These are phyloP conservation scores for Euplagia quadripunctaria DNA, from an alignment of 2,888 invertebrate genomes.

Conservation along the genomic window DNA sequence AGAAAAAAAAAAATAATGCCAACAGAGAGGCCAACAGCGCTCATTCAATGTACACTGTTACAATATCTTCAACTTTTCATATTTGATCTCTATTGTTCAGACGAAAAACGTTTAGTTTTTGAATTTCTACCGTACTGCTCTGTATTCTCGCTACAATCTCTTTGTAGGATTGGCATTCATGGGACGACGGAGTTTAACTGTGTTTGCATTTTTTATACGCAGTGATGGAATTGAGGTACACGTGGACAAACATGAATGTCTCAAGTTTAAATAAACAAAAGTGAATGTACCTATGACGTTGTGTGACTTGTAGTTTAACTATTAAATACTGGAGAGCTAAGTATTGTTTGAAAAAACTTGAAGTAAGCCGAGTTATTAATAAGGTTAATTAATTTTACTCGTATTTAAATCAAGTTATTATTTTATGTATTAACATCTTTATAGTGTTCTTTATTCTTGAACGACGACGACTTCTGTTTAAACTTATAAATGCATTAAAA, in stretches of 20 bases:
- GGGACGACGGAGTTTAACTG: slow-evolving; percentile 37
- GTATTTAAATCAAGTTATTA: no score
- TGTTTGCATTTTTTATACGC: slow-evolving; percentile 38
- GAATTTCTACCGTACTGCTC: slow-evolving; percentile 57
- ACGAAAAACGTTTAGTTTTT: slow-evolving; percentile 62
- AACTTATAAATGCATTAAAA: no score
- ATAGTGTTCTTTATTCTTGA: no score
- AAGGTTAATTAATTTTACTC: background rate
- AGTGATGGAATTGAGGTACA: slow-evolving; percentile 24
- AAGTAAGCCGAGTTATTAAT: background rate
- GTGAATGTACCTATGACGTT: background rate
- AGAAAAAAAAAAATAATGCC: slow-evolving; percentile 16
- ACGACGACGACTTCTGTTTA: no score
- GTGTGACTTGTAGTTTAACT: background rate
- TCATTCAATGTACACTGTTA: slow-evolving; percentile 45
- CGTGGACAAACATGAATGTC: slow-evolving; percentile 3
- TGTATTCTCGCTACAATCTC: slow-evolving; percentile 62
- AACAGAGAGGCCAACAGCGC: slow-evolving; percentile 38
- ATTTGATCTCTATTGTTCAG: slow-evolving; percentile 59
- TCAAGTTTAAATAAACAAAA: background rate
- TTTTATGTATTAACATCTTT: no score
- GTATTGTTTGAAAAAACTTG: background rate
- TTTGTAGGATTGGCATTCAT: slow-evolving; percentile 51
- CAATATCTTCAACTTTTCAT: slow-evolving; percentile 54
- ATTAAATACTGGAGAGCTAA: background rate